phyloP scores from a whole-genome alignment of 2,113 vertebrate species.

The Budorcas taxicolor region DNA sequence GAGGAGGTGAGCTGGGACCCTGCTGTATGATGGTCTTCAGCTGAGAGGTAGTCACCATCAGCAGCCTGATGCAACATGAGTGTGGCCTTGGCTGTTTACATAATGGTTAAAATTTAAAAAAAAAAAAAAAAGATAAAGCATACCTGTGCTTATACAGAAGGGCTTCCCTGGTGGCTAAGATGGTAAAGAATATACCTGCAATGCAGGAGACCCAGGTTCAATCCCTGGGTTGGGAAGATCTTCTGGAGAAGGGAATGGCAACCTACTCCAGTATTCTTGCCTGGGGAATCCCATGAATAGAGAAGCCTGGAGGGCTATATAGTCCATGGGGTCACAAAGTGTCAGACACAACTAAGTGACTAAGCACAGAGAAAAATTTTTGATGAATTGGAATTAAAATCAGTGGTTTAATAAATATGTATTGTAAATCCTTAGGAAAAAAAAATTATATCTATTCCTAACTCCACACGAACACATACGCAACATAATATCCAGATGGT shows the following conservation, averaged over 20 bases:
- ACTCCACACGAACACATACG: background rate
- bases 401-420: background rate
- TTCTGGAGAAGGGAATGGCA: background rate
- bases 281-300: background rate
- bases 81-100: constrained; percentile 89
- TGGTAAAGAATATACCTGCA: background rate
- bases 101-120: constrained; percentile 80
- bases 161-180: background rate
- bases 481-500: background rate
- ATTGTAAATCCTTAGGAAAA: background rate
- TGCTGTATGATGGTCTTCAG: constrained; percentile 92
- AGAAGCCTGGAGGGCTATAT: background rate
- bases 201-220: background rate
- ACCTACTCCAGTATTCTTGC: background rate
- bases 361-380: background rate
- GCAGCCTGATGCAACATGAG: constrained; percentile 91
- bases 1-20: constrained; percentile 76
- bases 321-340: background rate
- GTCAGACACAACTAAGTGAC: background rate
- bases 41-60: constrained; percentile 97
- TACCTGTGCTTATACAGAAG: background rate
- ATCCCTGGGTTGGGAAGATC: background rate
- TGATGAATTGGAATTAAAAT: background rate
- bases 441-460: background rate
- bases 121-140: background rate